These are phyloP conservation scores for Spialia ferax DNA, from an alignment of 2,888 invertebrate species.

Conservation along the genomic window DNA sequence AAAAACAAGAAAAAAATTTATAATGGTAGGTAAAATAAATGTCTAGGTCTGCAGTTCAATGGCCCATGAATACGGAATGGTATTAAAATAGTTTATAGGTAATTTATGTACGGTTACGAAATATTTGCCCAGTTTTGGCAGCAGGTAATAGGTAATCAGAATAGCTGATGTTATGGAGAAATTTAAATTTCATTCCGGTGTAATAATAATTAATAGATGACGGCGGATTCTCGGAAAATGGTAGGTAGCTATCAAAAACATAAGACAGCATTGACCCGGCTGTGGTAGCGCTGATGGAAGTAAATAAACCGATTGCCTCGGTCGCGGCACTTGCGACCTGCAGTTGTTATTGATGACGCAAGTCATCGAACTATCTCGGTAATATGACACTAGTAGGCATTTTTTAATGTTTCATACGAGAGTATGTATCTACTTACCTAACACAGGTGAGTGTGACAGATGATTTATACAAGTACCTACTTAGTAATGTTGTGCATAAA, in stretches of 20 bases:
- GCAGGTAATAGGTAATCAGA: not conserved
- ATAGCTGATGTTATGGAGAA: slow-evolving; percentile 13
- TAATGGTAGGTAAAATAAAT: no score
- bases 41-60: slow-evolving; percentile 24
- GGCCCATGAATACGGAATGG: not conserved
- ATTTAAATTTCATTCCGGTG: slow-evolving; percentile 17
- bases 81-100: not conserved
- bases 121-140: slow-evolving; percentile 21
- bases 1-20: no score
- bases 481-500: no score
- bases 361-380: slow-evolving; percentile 58
- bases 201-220: slow-evolving; percentile 50
- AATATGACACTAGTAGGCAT: slow-evolving; percentile 54
- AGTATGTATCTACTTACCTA: no score
- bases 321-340: slow-evolving; percentile 48
- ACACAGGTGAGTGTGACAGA: slow-evolving; percentile 28
- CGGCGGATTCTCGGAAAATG: slow-evolving; percentile 66
- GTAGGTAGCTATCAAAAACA: slow-evolving; percentile 64
- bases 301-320: slow-evolving; percentile 53
- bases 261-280: slow-evolving; percentile 56
- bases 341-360: slow-evolving; percentile 59
- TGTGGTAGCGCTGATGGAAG: slow-evolving; percentile 57
- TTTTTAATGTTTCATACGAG: slow-evolving; percentile 44
- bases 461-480: slow-evolving; percentile 10
- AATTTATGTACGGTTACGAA: slow-evolving; percentile 19